Conservation (phyloP, 2,888 invertebrate species). For the Eilema caniola region DNA sequence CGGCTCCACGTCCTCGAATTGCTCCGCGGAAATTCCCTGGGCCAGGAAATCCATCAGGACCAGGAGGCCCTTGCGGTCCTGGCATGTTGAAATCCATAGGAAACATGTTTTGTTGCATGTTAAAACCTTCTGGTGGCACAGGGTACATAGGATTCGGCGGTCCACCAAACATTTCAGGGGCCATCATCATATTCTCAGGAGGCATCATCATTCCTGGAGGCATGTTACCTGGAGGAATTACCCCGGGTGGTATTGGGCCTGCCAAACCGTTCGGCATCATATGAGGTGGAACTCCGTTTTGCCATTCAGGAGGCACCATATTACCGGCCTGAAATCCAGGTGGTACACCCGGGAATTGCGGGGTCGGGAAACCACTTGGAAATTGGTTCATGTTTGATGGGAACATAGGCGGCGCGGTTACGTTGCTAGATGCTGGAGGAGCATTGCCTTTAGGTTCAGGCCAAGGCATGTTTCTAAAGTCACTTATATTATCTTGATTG, state of each 20-base stretch:
- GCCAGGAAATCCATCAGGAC: conserved; percentile 71
- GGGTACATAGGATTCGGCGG: conserved; percentile 53
- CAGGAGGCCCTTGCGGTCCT: conserved; percentile 69
- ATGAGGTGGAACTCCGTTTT: conserved; percentile 73
- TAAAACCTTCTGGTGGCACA: conserved; percentile 73
- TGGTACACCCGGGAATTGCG: conserved; percentile 79
- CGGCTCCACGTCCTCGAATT: conserved; percentile 85
- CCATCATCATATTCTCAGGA: conserved; percentile 72
- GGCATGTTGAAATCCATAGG: conserved; percentile 85
- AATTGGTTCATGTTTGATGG: conserved; percentile 79
- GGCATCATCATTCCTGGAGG: conserved; percentile 67
- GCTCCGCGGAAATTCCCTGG: conserved; percentile 84
- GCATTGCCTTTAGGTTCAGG: conserved; percentile 93
- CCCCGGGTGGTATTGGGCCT: conserved; percentile 66
- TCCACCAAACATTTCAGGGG: conserved; percentile 63
- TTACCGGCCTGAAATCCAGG: conserved; percentile 78
- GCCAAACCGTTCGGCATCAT: conserved; percentile 74
- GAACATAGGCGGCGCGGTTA: conserved; percentile 80
- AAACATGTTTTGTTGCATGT: conserved; percentile 82
- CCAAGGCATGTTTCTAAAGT: conserved; percentile 93
- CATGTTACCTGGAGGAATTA: conserved; percentile 69
- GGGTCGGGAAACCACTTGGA: conserved; percentile 78
- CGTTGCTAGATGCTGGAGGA: conserved; percentile 69
- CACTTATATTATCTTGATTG: conserved; percentile 92
- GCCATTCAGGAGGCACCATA: conserved; percentile 77